Percentiles rank a stretch among this genome's conserved stretches.
These are phyloP conservation scores for Xenentodon cancila DNA, from an alignment of 2,797 vertebrate species.

Conservation along the genomic window DNA sequence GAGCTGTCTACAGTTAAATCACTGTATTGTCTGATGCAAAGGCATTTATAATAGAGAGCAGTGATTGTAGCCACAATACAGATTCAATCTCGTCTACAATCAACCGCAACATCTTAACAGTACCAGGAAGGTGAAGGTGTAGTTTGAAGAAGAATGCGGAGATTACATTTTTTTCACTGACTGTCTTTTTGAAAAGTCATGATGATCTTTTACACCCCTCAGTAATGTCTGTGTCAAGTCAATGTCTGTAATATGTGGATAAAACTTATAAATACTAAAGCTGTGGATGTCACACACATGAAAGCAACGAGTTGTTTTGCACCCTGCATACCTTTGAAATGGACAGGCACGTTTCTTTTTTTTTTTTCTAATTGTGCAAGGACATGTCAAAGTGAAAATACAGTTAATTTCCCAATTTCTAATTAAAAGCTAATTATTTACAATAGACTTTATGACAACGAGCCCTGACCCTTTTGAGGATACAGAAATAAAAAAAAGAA, in stretches of 20 bases:
- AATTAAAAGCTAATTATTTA: slow-evolving; percentile 54
- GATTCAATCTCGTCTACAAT: slow-evolving; percentile 75
- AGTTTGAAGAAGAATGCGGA: slow-evolving; percentile 47
- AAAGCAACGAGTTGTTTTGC: not conserved
- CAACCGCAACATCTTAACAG: slow-evolving; percentile 69
- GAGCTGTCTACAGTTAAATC: slow-evolving; percentile 70
- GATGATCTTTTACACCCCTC: slow-evolving; percentile 6
- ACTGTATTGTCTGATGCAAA: slow-evolving; percentile 77
- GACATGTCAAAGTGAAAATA: slow-evolving; percentile 53
- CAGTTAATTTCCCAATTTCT: slow-evolving; percentile 16
- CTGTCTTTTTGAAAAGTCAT: slow-evolving; percentile 37
- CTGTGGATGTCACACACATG: slow-evolving; percentile 4
- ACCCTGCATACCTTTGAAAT: not conserved
- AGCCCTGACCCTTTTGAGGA: slow-evolving; percentile 36
- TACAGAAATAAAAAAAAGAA: slow-evolving; percentile 41
- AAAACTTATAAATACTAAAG: not conserved
- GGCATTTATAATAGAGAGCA: slow-evolving; percentile 64
- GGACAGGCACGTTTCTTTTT: slow-evolving; percentile 13
- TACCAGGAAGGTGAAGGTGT: slow-evolving; percentile 49
- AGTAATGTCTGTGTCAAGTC: slow-evolving; percentile 16
- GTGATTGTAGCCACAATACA: slow-evolving; percentile 85
- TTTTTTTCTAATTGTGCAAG: slow-evolving; percentile 59
- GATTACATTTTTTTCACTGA: slow-evolving; percentile 29
- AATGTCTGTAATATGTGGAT: slow-evolving; percentile 3
- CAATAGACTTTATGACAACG: slow-evolving; percentile 38